These are phyloP conservation scores for Megalonaias nervosa DNA, from an alignment of 1,140 invertebrate genomes.

Conservation along the genomic window DNA sequence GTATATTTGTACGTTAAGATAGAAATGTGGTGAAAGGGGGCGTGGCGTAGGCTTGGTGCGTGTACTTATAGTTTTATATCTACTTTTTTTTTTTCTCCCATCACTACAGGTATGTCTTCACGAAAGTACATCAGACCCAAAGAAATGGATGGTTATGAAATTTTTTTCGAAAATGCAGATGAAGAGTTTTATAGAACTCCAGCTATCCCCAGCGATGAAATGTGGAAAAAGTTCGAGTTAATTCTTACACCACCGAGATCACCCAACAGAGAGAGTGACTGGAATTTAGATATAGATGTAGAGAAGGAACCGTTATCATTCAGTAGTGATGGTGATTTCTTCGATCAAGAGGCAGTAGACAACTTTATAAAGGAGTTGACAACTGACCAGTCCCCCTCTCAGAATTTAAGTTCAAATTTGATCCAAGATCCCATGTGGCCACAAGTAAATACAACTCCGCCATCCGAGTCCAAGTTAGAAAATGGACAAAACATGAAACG, in stretches of 20 bases:
- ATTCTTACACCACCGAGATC: slow-evolving; percentile 66
- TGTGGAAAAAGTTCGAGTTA: slow-evolving; percentile 75
- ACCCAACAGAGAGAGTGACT: slow-evolving; percentile 54
- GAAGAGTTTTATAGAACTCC: slow-evolving; percentile 22
- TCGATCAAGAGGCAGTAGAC: slow-evolving; percentile 22
- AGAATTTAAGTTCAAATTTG: slow-evolving; percentile 52
- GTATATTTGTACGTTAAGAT: neutral
- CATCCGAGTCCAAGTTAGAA: slow-evolving; percentile 35
- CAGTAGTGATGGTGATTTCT: slow-evolving; percentile 34
- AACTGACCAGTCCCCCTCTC: slow-evolving; percentile 19
- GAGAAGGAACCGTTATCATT: slow-evolving; percentile 30
- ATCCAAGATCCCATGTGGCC: slow-evolving; percentile 81
- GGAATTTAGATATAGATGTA: slow-evolving; percentile 42
- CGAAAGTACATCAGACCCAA: slow-evolving; percentile 5
- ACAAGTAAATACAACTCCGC: slow-evolving; percentile 62
- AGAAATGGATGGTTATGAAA: neutral
- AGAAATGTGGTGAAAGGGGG: neutral
- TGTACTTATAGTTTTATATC: neutral
- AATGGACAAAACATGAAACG: slow-evolving; percentile 7
- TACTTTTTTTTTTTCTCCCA: slow-evolving; percentile 15
- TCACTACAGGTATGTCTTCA: slow-evolving; percentile 3
- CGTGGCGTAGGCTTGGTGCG: slow-evolving; percentile 4
- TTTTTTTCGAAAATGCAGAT: slow-evolving; percentile 5
- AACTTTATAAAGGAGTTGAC: slow-evolving; percentile 47
- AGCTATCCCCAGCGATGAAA: slow-evolving; percentile 66